These are phyloP conservation scores for Stenolophus ochropezus DNA, from an alignment of 2,888 invertebrate species.

Conservation along the genomic window DNA sequence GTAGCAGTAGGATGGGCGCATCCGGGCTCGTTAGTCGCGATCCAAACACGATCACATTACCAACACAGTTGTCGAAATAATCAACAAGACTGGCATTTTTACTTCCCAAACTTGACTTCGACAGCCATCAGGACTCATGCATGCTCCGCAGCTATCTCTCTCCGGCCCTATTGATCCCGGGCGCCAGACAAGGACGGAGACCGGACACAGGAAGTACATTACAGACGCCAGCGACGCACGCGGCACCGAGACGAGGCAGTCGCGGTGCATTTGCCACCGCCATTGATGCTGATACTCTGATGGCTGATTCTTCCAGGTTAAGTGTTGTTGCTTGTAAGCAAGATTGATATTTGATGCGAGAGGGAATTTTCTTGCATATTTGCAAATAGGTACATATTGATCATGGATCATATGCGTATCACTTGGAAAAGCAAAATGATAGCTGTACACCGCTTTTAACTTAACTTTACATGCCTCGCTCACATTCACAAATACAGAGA, in stretches of 20 bases:
- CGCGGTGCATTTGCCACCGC: conserved; percentile 8
- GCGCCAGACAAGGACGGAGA: background rate
- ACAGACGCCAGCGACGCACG: conserved; percentile 24
- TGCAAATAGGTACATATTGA: conserved; percentile 18
- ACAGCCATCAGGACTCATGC: conserved; percentile 32
- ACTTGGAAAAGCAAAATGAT: background rate
- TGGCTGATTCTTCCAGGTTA: conserved; percentile 32
- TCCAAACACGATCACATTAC: conserved; percentile 43
- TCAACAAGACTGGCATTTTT: conserved; percentile 49
- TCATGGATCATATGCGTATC: conserved; percentile 13
- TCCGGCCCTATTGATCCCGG: background rate
- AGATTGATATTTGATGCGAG: conserved; percentile 43
- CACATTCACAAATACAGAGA: too few species aligned
- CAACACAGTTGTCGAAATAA: conserved; percentile 54
- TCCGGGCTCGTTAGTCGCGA: conserved; percentile 14
- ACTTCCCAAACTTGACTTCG: conserved; percentile 41
- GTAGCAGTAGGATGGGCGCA: background rate
- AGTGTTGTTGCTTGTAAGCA: conserved; percentile 49
- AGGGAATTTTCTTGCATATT: conserved; percentile 35
- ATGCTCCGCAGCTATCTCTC: conserved; percentile 9
- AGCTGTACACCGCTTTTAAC: background rate
- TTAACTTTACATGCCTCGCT: too few species aligned
- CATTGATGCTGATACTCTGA: conserved; percentile 19
- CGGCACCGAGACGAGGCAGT: conserved; percentile 21
- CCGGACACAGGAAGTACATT: conserved; percentile 46